Percentiles rank a stretch among this genome's conserved stretches.
Evolutionary conservation across 2,888 invertebrate genomes (phyloP).

Genomic region (Clostera curtula): DNA sequence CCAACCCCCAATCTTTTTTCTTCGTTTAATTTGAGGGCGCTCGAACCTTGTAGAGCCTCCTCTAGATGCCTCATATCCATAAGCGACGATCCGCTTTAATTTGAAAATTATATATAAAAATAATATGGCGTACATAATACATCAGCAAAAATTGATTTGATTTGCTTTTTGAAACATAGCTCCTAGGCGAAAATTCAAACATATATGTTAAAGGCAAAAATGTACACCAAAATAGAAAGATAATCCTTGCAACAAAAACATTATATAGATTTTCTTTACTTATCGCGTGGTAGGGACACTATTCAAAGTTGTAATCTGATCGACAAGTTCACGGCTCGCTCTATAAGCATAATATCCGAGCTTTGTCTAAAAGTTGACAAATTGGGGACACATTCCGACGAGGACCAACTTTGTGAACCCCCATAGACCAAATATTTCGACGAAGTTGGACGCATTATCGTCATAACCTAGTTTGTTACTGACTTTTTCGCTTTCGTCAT

Average conservation of each 20-base stretch:
- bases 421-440: slow-evolving; percentile 9
- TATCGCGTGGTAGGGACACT: background rate
- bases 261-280: background rate
- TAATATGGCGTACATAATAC: no score
- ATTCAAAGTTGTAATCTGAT: slow-evolving; percentile 11
- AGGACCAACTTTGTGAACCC: slow-evolving; percentile 8
- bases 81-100: no score
- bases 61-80: no score
- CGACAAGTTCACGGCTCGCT: slow-evolving; percentile 6
- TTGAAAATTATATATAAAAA: no score
- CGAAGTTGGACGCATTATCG: slow-evolving; percentile 8
- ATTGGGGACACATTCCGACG: slow-evolving; percentile 10
- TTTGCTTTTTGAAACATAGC: no score
- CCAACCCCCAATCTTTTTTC: no score
- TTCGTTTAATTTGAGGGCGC: no score
- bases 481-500: slow-evolving; percentile 7
- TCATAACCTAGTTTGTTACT: slow-evolving; percentile 6
- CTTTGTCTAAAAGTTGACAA: slow-evolving; percentile 11
- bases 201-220: background rate
- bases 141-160: no score
- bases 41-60: no score
- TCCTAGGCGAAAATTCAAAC: background rate
- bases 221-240: background rate
- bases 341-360: slow-evolving; percentile 7
- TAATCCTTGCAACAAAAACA: background rate